Conservation (phyloP, 2,888 invertebrate species). For the Crioceris asparagi region DNA sequence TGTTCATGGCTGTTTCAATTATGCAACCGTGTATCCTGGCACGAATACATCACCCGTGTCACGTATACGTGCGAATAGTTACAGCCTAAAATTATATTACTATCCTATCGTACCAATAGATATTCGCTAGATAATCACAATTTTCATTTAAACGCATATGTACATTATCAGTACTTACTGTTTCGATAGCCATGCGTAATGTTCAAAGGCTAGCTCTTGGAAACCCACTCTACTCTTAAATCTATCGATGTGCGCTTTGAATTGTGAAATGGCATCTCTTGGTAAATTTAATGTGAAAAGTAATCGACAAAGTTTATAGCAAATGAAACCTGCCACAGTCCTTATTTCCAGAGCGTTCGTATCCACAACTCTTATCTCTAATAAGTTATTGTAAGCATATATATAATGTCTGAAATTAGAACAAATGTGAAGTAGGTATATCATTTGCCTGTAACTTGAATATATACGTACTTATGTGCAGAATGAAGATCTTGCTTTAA, state of each 20-base stretch:
- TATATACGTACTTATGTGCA: constrained; percentile 57
- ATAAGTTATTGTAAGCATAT: constrained; percentile 81
- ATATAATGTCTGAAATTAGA: constrained; percentile 54
- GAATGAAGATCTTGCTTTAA: constrained; percentile 79
- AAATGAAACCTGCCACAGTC: constrained; percentile 89
- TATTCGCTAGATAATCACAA: too few relatives aligned
- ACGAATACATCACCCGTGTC: too few relatives aligned
- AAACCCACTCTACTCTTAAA: constrained; percentile 75
- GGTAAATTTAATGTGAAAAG: constrained; percentile 83
- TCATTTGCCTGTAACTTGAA: constrained; percentile 1
- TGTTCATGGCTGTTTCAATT: too few relatives aligned
- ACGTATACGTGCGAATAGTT: too few relatives aligned
- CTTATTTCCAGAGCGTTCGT: constrained; percentile 88
- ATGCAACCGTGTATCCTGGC: too few relatives aligned
- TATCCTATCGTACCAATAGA: too few relatives aligned
- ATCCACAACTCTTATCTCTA: constrained; percentile 81
- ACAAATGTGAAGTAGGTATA: neutral
- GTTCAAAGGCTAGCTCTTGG: constrained; percentile 82
- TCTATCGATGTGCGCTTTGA: constrained; percentile 82
- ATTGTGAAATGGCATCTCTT: constrained; percentile 90
- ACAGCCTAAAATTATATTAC: too few relatives aligned
- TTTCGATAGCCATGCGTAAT: constrained; percentile 89
- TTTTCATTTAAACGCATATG: neutral
- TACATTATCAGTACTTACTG: constrained; percentile 51
- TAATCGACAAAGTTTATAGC: constrained; percentile 88